Evolutionary conservation across 2,888 invertebrate species (phyloP).

Genomic region (Cheiracanthium punctorium): DNA sequence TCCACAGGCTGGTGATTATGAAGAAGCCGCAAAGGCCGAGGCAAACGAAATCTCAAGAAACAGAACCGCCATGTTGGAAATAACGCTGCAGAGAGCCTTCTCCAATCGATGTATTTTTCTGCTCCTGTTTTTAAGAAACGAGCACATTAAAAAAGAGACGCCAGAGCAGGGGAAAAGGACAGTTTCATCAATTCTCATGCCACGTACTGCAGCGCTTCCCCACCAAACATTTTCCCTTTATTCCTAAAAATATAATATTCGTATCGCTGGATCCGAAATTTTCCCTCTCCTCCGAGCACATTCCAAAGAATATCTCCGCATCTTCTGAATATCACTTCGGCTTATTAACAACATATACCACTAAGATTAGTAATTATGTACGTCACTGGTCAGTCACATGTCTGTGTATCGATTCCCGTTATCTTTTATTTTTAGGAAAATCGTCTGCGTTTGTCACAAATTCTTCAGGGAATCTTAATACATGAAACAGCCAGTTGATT

Average conservation of each 20-base stretch:
- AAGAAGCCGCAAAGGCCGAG: slow-evolving; percentile 9
- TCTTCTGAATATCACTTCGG: not conserved
- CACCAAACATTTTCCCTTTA: not conserved
- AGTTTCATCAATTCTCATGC: slow-evolving; percentile 42
- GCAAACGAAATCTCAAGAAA: slow-evolving; percentile 25
- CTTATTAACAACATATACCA: not conserved
- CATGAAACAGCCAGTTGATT: too few species aligned
- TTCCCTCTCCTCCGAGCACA: not conserved
- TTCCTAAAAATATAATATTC: too few species aligned
- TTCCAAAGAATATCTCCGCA: not conserved
- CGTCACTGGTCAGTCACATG: not conserved
- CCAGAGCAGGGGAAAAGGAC: slow-evolving; percentile 1
- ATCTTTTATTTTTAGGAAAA: not conserved
- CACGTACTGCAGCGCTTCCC: slow-evolving; percentile 17
- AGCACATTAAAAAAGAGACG: slow-evolving; percentile 40
- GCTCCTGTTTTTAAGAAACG: slow-evolving; percentile 55
- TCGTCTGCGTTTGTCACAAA: not conserved
- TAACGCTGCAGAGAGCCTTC: slow-evolving; percentile 21
- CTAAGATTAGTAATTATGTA: not conserved
- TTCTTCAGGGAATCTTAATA: too few species aligned
- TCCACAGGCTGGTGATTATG: slow-evolving; percentile 13
- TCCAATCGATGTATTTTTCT: slow-evolving; percentile 63
- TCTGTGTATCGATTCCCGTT: not conserved
- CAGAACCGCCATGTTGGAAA: slow-evolving; percentile 50
- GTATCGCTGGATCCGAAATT: too few species aligned